These are phyloP conservation scores for Formica aserva DNA, from an alignment of 2,888 invertebrate species.

Conservation along the genomic window DNA sequence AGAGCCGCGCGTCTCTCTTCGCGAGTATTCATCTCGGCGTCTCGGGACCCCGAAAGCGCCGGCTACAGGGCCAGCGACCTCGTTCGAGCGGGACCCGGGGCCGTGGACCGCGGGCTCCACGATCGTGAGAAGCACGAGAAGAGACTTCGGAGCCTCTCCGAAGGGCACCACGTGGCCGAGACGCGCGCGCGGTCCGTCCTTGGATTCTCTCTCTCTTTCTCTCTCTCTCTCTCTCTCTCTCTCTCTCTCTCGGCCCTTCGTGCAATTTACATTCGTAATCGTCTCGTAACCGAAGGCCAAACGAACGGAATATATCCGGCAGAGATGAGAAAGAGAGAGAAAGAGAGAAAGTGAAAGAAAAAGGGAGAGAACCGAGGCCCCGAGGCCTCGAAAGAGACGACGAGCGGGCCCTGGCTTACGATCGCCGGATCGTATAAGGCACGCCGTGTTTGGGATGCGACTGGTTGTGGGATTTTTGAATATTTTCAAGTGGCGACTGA, in stretches of 20 bases:
- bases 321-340: slow-evolving; percentile 39
- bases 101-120: not conserved
- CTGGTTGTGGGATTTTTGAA: slow-evolving; percentile 14
- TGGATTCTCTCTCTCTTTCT: slow-evolving; percentile 57
- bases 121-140: slow-evolving; percentile 33
- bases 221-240: too few relatives aligned
- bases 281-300: slow-evolving; percentile 73
- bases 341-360: not conserved
- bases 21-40: not conserved
- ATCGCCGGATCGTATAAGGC: not conserved
- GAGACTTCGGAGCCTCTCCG: slow-evolving; percentile 25
- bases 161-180: slow-evolving; percentile 56
- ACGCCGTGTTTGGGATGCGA: not conserved
- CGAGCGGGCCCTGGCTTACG: slow-evolving; percentile 20
- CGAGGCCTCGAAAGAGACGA: slow-evolving; percentile 11
- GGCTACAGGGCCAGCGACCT: slow-evolving; percentile 55
- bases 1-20: slow-evolving; percentile 2
- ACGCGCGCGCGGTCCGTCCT: slow-evolving; percentile 61
- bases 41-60: slow-evolving; percentile 24
- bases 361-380: not conserved
- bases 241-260: slow-evolving; percentile 68
- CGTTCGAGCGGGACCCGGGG: slow-evolving; percentile 34
- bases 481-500: not conserved
- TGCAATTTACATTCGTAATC: slow-evolving; percentile 77
- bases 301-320: slow-evolving; percentile 71